phyloP scores from a whole-genome alignment of 2,797 vertebrate genomes.

The Squalus acanthias region DNA sequence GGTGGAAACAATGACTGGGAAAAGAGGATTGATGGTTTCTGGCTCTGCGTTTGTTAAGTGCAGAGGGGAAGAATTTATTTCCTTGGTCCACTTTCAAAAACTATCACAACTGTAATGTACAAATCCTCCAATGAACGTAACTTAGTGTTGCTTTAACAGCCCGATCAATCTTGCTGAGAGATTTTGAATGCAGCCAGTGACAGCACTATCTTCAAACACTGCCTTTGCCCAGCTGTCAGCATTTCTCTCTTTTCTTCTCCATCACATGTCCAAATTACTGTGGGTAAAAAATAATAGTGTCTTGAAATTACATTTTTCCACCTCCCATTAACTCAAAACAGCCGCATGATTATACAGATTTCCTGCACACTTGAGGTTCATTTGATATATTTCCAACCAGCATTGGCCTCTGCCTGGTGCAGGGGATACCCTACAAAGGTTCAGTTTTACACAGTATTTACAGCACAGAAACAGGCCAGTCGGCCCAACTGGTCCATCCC shows the following conservation, averaged over 20 bases:
- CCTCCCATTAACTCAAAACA: neutral
- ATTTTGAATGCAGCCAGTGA: neutral
- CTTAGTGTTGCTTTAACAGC: neutral
- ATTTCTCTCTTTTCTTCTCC: neutral
- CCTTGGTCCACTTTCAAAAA: neutral
- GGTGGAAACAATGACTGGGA: neutral
- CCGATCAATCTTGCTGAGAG: slow-evolving; percentile 8
- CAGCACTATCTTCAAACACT: neutral
- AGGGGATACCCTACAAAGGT: neutral
- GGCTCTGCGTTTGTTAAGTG: neutral
- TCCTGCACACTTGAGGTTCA: neutral
- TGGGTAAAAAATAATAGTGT: neutral
- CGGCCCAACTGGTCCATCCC: neutral
- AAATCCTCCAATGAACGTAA: neutral
- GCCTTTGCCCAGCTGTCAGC: neutral
- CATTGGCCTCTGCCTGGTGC: neutral
- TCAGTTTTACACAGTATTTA: neutral
- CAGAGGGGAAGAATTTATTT: neutral
- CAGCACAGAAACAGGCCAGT: neutral
- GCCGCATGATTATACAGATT: neutral
- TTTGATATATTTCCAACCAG: neutral
- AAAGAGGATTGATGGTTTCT: slow-evolving; percentile 1
- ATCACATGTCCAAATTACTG: neutral
- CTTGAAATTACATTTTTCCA: neutral
- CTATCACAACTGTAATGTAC: neutral